Conservation (phyloP, 2,113 vertebrate species). For the Brachypteracias leptosomus region DNA sequence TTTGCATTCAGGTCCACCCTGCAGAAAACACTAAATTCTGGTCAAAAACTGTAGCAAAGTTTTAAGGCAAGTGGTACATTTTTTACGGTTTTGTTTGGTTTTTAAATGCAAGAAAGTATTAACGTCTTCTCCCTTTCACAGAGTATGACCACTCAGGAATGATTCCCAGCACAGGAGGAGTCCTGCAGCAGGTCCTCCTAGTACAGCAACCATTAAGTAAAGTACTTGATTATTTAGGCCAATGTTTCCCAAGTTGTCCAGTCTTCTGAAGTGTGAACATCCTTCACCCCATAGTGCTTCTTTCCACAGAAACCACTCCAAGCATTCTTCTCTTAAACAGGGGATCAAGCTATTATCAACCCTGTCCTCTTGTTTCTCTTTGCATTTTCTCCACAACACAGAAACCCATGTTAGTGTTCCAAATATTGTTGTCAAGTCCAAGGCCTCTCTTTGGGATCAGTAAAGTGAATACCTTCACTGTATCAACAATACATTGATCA, state of each 20-base stretch:
- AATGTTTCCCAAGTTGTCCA: neutral
- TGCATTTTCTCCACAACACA: neutral
- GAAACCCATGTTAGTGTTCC: neutral
- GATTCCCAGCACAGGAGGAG: neutral
- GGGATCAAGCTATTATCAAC: neutral
- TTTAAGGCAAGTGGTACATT: neutral
- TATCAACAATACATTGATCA: slow-evolving; percentile 60
- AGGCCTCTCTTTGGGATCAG: neutral
- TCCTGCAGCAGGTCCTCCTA: neutral
- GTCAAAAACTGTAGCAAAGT: neutral
- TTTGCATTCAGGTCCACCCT: neutral
- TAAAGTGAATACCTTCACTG: slow-evolving; percentile 2
- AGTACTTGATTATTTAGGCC: neutral
- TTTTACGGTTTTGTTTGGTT: neutral
- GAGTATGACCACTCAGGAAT: neutral
- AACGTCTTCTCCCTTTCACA: neutral
- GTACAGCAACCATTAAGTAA: neutral
- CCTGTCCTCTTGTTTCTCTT: neutral
- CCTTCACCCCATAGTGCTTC: neutral
- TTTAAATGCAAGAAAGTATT: neutral
- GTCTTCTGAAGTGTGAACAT: neutral
- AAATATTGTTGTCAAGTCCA: neutral
- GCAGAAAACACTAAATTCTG: neutral
- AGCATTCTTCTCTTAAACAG: neutral
- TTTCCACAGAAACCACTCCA: neutral